Evolutionary conservation across 30 jellyfish, hydroid and myxozoan species (phyloP).

Genomic region (Cassiopea andromeda): DNA sequence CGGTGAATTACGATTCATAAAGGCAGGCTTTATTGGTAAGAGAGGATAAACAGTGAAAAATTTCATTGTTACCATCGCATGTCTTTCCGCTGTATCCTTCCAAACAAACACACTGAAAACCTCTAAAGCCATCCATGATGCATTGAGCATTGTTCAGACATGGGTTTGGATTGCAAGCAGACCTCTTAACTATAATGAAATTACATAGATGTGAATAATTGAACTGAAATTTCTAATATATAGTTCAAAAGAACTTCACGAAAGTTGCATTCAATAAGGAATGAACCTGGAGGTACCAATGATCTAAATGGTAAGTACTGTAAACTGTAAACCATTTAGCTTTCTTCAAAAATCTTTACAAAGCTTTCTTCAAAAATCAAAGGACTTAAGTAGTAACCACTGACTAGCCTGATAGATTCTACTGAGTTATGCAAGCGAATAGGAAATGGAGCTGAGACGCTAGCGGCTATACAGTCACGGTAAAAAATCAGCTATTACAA

Average conservation of each 20-base stretch:
- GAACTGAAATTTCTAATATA: no score
- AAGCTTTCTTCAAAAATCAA: not conserved
- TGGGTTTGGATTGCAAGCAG: constrained; percentile 86
- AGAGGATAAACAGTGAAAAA: no score
- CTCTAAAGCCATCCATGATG: constrained; percentile 34
- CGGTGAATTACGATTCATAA: no score
- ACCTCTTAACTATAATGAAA: constrained; percentile 46
- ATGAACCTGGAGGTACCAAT: no score
- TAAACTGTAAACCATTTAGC: no score
- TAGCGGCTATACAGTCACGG: not conserved
- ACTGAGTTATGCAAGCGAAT: not conserved
- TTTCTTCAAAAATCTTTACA: no score
- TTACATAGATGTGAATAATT: no score
- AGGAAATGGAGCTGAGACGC: not conserved
- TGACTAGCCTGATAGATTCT: not conserved
- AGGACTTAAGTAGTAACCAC: not conserved
- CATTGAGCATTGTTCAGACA: constrained; percentile 87
- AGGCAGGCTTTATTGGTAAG: no score
- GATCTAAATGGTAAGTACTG: no score
- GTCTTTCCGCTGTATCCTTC: constrained; percentile 84
- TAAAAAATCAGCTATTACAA: no score
- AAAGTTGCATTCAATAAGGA: no score
- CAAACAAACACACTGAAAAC: constrained; percentile 78
- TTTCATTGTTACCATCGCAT: constrained; percentile 85
- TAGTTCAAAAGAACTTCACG: no score